Evolutionary conservation across 1,140 invertebrate genomes (phyloP).

Genomic region (Drosophila orosa): DNA sequence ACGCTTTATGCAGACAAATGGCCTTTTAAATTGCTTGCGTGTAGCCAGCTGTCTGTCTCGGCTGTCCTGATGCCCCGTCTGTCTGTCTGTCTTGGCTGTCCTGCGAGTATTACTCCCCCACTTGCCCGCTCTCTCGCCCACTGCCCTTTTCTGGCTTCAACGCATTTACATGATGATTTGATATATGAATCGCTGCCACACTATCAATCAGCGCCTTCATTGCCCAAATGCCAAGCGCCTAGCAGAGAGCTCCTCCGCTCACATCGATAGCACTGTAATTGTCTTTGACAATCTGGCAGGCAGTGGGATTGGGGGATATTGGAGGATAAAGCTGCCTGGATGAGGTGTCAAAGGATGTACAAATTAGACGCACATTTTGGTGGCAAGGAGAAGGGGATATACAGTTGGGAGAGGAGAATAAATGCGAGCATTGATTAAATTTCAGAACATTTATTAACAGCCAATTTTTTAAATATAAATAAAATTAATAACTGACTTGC

Average conservation of each 20-base stretch:
- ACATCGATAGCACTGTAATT: constrained; percentile 51
- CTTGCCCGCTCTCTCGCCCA: background rate
- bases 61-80: constrained; percentile 15
- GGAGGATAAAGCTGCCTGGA: background rate
- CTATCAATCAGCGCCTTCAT: constrained; percentile 70
- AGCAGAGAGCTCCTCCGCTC: background rate
- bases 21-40: constrained; percentile 76
- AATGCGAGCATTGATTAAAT: background rate
- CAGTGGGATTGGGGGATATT: background rate
- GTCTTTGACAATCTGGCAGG: constrained; percentile 33
- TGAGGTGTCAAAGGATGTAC: constrained; percentile 26
- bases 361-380: constrained; percentile 8
- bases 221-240: constrained; percentile 39
- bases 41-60: constrained; percentile 55
- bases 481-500: too few species aligned
- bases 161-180: constrained; percentile 76
- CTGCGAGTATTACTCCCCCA: constrained; percentile 5
- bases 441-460: too few species aligned
- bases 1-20: constrained; percentile 73
- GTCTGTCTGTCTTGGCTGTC: constrained; percentile 13
- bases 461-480: too few species aligned
- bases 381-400: background rate
- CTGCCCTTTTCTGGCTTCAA: constrained; percentile 9
- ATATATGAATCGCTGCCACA: constrained; percentile 69
- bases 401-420: background rate